A percentile compares a stretch with the other conserved stretches of the same genome.
These are phyloP conservation scores for Dromococcyx pavoninus DNA, from an alignment of 2,797 vertebrate genomes.

Conservation along the genomic window DNA sequence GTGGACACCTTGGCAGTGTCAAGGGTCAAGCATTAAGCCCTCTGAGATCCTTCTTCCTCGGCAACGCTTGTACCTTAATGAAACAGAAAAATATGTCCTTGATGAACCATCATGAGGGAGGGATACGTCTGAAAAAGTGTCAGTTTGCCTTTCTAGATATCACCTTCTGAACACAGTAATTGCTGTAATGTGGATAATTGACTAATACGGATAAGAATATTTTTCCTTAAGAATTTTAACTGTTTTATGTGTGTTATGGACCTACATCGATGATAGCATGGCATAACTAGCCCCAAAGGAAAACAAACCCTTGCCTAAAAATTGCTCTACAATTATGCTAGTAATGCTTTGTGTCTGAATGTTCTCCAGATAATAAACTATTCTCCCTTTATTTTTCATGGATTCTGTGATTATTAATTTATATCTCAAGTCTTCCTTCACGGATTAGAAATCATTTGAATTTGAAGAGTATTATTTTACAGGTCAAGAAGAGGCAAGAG, in stretches of 20 bases:
- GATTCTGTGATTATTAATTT: neutral
- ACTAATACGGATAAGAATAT: neutral
- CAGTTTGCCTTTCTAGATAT: neutral
- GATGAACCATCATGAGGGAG: neutral
- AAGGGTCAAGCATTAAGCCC: neutral
- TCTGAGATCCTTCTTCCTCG: neutral
- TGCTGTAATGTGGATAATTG: neutral
- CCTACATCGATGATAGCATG: fast-evolving
- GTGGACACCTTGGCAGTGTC: neutral
- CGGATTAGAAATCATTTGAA: neutral
- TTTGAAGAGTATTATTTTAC: neutral
- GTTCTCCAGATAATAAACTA: neutral
- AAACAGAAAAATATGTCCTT: neutral
- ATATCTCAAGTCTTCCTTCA: neutral
- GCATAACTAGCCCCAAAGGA: neutral
- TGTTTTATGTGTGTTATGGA: neutral
- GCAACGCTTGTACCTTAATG: neutral
- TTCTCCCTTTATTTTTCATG: neutral
- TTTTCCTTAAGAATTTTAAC: neutral
- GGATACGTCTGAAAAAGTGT: neutral
- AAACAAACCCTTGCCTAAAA: neutral
- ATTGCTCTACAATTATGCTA: neutral
- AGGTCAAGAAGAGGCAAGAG: neutral
- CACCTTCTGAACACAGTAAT: neutral
- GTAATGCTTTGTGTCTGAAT: neutral